Conservation (phyloP, 2,888 invertebrate genomes). For the Eristalis pertinax region DNA sequence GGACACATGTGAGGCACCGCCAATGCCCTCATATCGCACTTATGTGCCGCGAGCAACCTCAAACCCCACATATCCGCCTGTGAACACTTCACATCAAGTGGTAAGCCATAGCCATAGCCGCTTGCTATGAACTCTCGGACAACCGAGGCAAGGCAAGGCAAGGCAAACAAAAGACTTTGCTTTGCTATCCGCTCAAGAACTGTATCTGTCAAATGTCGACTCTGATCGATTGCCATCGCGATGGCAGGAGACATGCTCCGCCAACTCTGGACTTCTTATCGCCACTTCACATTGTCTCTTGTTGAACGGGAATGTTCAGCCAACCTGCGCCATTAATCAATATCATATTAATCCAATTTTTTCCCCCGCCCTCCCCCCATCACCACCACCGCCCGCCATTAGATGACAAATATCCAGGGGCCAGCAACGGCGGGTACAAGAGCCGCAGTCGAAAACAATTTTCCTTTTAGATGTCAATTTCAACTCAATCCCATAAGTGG, state of each 20-base stretch:
- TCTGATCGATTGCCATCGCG: slow-evolving; percentile 61
- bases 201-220: slow-evolving; percentile 64
- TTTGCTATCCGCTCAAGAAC: slow-evolving; percentile 32
- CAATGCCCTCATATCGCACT: not conserved
- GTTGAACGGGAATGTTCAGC: slow-evolving; percentile 16
- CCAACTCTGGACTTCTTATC: slow-evolving; percentile 37
- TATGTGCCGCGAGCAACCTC: not conserved
- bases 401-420: slow-evolving; percentile 9
- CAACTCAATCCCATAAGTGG: slow-evolving; percentile 54
- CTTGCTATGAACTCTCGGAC: not conserved
- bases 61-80: not conserved
- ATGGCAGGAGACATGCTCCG: slow-evolving; percentile 45
- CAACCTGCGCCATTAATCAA: slow-evolving; percentile 62
- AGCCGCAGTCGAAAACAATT: not conserved
- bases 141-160: not conserved
- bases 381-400: not conserved
- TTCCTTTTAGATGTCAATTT: slow-evolving; percentile 53
- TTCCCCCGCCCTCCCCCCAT: not conserved
- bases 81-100: not conserved
- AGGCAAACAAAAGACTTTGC: slow-evolving; percentile 5
- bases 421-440: not conserved
- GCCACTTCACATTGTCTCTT: not conserved
- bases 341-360: slow-evolving; percentile 63
- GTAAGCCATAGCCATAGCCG: not conserved
- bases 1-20: not conserved